These are phyloP conservation scores for Tamandua tetradactyla DNA, from an alignment of 2,797 vertebrate species.

Conservation along the genomic window DNA sequence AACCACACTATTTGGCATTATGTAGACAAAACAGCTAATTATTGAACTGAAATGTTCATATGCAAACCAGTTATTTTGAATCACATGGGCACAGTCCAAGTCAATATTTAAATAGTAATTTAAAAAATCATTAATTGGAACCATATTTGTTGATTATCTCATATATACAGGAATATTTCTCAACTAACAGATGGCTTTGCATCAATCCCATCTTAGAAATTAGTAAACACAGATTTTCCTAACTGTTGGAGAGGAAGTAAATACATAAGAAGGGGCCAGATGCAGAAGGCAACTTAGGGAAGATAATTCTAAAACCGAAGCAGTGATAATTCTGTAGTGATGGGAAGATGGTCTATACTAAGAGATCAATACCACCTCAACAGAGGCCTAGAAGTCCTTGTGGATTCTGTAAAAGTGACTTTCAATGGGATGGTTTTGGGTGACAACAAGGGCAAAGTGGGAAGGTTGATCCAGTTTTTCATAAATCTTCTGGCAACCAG, in stretches of 20 bases:
- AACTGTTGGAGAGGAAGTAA: constrained; percentile 60
- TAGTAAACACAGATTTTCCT: constrained; percentile 78
- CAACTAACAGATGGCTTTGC: constrained; percentile 77
- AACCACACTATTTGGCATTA: constrained; percentile 23
- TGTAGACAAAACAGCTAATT: constrained; percentile 50
- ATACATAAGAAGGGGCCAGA: constrained; percentile 60
- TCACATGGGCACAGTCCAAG: constrained; percentile 63
- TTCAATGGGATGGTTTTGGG: constrained; percentile 3
- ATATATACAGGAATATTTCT: constrained; percentile 64
- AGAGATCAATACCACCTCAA: neutral
- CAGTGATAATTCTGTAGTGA: neutral
- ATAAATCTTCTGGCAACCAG: constrained; percentile 22
- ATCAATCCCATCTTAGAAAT: constrained; percentile 69
- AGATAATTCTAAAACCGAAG: neutral
- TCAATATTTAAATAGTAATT: constrained; percentile 75
- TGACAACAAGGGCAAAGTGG: constrained; percentile 20
- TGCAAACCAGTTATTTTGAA: constrained; percentile 66
- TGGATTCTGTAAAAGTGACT: neutral
- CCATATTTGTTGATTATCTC: constrained; percentile 73
- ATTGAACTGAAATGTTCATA: constrained; percentile 61
- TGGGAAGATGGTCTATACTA: neutral
- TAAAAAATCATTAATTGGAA: constrained; percentile 70
- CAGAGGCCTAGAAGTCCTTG: neutral
- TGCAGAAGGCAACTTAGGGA: constrained; percentile 52
- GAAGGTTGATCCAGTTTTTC: constrained; percentile 20